Base-by-base conservation (phyloP, 1,140 invertebrate genomes). In the Aphelinus certus region DNA sequence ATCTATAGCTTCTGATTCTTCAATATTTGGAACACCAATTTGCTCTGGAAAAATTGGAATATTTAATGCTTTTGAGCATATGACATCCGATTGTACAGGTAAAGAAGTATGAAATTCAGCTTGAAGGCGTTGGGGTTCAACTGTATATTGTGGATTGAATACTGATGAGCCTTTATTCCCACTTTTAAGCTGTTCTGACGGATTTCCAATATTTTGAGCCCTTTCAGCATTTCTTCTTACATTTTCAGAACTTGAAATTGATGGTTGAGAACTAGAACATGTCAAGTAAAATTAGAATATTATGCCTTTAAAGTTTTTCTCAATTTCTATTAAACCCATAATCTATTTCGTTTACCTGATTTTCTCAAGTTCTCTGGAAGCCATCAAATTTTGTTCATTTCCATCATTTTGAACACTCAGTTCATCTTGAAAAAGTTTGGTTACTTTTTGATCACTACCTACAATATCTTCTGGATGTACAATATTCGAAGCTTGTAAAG, bases 21-120 rank as follows among this genome's bases (percentile, higher is more conserved):
- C 72, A 48, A 42, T 5, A 10, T 53, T 56, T 2, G 51, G 51
- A 56, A 65, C 56, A 43, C 71, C 70, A 3, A 80, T 6, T 1
- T 83, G 73, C 49, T 85, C 80, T 3, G 87, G 86, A 5, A 88
- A 87, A 10, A 83, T 65, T 6, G 82, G 81, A 71, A 85, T 84
- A 45, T 83, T 76, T 7, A 84, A 80, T 7, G 77, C 64, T 48
- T 87, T 78, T 0, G 87, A 88, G 76, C 81, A 67, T 64, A 85
- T 80, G 1, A 84, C 62, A 7, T 81, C 81, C n/a, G 79, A 67
- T 49, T 77, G 81, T 49, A 81, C 53, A 9, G 76, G 74, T 42
- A 75, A 62, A 49, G 81, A 76, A 9, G 72, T 81, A 42, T 71
- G 80, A 43, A 88, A 75, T 45, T 81, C 76, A 9, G 77, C 75